These are phyloP conservation scores for Zoroaster sp. DNA, from an alignment of 53 echinoderm and acorn worm genomes.

Conservation along the genomic window DNA sequence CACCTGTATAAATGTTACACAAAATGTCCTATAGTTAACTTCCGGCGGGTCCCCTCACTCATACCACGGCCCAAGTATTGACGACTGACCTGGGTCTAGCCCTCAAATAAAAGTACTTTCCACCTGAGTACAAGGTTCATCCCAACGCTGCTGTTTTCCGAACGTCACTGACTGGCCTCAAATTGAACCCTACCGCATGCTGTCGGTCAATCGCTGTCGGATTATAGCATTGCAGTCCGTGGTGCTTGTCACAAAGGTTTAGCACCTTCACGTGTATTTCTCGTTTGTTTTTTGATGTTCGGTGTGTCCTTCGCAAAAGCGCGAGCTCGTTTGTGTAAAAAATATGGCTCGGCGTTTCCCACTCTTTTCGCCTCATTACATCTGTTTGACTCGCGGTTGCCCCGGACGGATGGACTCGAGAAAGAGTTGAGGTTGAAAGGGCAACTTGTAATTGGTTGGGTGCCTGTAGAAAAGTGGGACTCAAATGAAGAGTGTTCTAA, in stretches of 20 bases:
- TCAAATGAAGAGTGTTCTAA: no score
- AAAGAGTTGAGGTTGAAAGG: not conserved
- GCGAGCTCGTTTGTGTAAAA: conserved; percentile 3
- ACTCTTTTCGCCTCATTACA: conserved; percentile 35
- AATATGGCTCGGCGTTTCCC: not conserved
- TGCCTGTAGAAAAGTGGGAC: no score
- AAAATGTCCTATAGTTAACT: no score
- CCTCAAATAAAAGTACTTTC: conserved; percentile 34
- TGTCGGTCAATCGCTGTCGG: conserved; percentile 17
- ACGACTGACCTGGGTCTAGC: not conserved
- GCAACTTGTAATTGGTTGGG: no score
- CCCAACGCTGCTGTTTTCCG: not conserved
- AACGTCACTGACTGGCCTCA: conserved; percentile 23
- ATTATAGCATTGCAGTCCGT: not conserved
- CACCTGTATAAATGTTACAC: not conserved
- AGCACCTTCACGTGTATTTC: not conserved
- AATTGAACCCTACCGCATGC: conserved; percentile 53
- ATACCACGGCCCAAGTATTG: not conserved
- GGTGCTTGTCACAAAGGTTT: not conserved
- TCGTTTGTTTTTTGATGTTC: not conserved
- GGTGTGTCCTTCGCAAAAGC: not conserved
- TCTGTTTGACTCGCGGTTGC: not conserved
- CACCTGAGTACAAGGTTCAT: conserved; percentile 36
- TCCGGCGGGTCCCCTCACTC: not conserved
- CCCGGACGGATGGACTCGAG: not conserved